phyloP scores from a whole-genome alignment of 2,113 vertebrate species.

The Channa maculata region DNA sequence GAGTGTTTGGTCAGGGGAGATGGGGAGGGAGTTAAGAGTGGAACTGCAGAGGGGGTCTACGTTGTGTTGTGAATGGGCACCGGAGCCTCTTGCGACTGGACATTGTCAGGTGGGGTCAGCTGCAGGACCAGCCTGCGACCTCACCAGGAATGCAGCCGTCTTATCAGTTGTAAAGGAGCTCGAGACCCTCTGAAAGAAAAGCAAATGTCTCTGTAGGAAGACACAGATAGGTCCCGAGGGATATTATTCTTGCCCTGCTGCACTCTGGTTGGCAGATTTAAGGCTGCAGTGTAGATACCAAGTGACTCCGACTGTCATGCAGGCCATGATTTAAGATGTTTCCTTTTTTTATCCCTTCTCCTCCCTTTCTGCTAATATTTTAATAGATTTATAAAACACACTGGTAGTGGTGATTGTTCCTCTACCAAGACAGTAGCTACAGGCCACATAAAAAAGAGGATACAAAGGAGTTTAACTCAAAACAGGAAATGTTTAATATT shows the following conservation, averaged over 20 bases:
- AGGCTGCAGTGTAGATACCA: slow-evolving; percentile 56
- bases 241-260: slow-evolving; percentile 47
- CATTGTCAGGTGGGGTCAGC: slow-evolving; percentile 82
- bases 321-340: slow-evolving; percentile 62
- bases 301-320: slow-evolving; percentile 55
- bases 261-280: slow-evolving; percentile 72
- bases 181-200: slow-evolving; percentile 59
- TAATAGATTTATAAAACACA: slow-evolving; percentile 39
- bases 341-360: slow-evolving; percentile 37
- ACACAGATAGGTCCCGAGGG: slow-evolving; percentile 31
- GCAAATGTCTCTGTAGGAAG: slow-evolving; percentile 59
- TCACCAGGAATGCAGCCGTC: slow-evolving; percentile 77
- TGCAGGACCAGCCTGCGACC: slow-evolving; percentile 52
- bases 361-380: slow-evolving; percentile 58
- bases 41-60: slow-evolving; percentile 25
- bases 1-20: slow-evolving; percentile 59
- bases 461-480: too few species aligned
- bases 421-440: slow-evolving; percentile 42
- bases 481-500: too few species aligned
- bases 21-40: slow-evolving; percentile 45
- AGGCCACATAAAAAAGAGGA: background rate
- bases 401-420: slow-evolving; percentile 19
- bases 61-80: slow-evolving; percentile 26
- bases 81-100: slow-evolving; percentile 76
- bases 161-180: slow-evolving; percentile 80